A percentile compares a stretch with the other conserved stretches of the same genome.
These are phyloP conservation scores for Chrosomus eos DNA, from an alignment of 2,797 vertebrate species.

Conservation along the genomic window DNA sequence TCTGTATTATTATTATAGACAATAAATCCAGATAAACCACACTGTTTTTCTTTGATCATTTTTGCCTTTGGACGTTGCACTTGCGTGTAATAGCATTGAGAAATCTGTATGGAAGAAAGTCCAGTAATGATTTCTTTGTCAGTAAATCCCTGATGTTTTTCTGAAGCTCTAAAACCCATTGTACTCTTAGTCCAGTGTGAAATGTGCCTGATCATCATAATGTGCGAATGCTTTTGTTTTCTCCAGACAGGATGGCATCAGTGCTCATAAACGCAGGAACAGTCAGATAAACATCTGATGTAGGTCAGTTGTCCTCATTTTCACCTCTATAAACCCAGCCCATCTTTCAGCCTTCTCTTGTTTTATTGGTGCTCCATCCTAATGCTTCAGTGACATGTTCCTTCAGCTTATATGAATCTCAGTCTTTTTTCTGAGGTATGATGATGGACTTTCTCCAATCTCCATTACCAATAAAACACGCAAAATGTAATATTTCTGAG, in stretches of 20 bases:
- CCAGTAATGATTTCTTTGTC: not conserved
- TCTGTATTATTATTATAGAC: slow-evolving; percentile 36
- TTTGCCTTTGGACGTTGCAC: not conserved
- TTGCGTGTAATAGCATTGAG: not conserved
- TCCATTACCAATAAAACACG: not conserved
- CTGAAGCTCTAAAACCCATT: not conserved
- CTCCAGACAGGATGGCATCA: slow-evolving; percentile 22
- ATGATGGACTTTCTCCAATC: not conserved
- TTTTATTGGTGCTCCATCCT: not conserved
- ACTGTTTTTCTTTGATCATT: not conserved
- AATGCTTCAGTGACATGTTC: not conserved
- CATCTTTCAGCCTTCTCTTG: not conserved
- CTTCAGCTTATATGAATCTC: not conserved
- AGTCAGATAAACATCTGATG: not conserved
- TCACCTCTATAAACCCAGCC: not conserved
- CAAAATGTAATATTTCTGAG: not conserved
- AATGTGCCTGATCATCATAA: not conserved
- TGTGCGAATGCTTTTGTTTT: not conserved
- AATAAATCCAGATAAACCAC: slow-evolving; percentile 39
- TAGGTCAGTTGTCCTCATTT: slow-evolving; percentile 9
- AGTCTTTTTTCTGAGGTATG: not conserved
- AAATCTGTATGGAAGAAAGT: not conserved
- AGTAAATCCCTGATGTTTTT: slow-evolving; percentile 17
- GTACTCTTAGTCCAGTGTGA: not conserved
- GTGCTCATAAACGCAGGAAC: not conserved